Evolutionary conservation across 2,797 vertebrate genomes (phyloP), one percentile per base, ranked within the genome.

Genomic region (Oreonectes daqikongensis): DNA sequence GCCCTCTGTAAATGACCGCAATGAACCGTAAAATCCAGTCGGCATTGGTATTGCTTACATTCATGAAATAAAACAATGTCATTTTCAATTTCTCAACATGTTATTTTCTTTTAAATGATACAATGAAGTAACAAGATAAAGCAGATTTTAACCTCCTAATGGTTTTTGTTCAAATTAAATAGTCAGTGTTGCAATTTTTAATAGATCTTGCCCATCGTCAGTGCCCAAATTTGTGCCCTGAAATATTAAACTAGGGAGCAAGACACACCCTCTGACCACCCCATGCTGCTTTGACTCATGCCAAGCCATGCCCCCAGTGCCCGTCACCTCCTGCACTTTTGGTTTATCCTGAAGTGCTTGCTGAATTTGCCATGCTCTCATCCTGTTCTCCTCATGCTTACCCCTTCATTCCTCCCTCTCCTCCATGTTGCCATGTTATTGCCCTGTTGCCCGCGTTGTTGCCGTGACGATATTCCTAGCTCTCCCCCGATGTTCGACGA

Each of bases 401-500:
- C 52, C 35, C 32, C 17, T 53, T 32, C 63, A 14, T 30, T 38
- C 8, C 44, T 72, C 69, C 44, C 66, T 61, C 12, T 68, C 8
- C 66, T 68, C 53, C 80, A 42, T 52, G 35, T 70, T 38, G 20
- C 76, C 63, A 48, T 59, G 59, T 30, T 50, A 35, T 92, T 91
- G 89, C 50, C n/a, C 65, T 9, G 52, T 88, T 90, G 92, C 87
- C 91, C 85, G 89, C 83, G 91, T 92, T 89, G 92, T 53, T 71
- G 69, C 69, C 89, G 38, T 77, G 82, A 77, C 4, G 77, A 78
- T 81, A 88, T 90, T 91, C 87, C 89, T 92, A 97, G 96, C 94
- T 94, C 88, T 92, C 95, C 86, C 95, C 95, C 88, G 96, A 97
- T 83, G 94, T 97, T 84, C 91, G 88, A 82, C 94, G 95, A 86